Percentiles rank a stretch among this genome's conserved stretches.
These are phyloP conservation scores for Phasia obesa DNA, from an alignment of 2,888 invertebrate species.

Conservation along the genomic window DNA sequence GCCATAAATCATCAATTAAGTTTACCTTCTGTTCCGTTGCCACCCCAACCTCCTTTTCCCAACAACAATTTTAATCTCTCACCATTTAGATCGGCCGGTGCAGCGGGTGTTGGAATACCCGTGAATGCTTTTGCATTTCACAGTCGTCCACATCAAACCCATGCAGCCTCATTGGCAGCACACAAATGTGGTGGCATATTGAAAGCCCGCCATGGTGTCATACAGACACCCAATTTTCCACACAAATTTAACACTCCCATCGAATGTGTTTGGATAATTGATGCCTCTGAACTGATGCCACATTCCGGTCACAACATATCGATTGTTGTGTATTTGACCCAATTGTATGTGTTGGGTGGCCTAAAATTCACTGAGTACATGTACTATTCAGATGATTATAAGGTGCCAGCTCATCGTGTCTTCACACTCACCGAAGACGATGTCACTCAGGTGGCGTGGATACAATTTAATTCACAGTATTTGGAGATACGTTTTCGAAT, in stretches of 20 bases:
- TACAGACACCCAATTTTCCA: conserved; percentile 94
- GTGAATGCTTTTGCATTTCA: conserved; percentile 63
- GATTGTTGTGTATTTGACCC: conserved; percentile 93
- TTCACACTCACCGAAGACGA: conserved; percentile 89
- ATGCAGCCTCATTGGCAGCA: conserved; percentile 44
- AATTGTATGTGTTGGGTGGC: conserved; percentile 92
- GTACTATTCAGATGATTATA: conserved; percentile 88
- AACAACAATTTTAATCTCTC: conserved; percentile 74
- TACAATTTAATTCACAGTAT: conserved; percentile 87
- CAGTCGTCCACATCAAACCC: conserved; percentile 51
- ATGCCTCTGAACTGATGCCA: conserved; percentile 86
- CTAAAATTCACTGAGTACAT: conserved; percentile 89
- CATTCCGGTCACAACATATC: conserved; percentile 84
- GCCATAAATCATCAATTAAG: conserved; percentile 74
- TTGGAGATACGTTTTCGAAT: conserved; percentile 90
- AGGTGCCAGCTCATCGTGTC: conserved; percentile 86
- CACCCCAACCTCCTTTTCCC: conserved; percentile 77
- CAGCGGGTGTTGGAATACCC: conserved; percentile 39
- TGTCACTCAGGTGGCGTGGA: conserved; percentile 86
- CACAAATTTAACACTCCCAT: conserved; percentile 91
- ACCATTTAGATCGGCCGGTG: conserved; percentile 64
- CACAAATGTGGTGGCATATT: conserved; percentile 86
- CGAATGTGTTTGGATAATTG: conserved; percentile 93
- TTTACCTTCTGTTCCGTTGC: conserved; percentile 78
- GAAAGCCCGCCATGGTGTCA: conserved; percentile 86